Evolutionary conservation across 2,113 vertebrate species (phyloP).

Genomic region (Perognathus longimembris): DNA sequence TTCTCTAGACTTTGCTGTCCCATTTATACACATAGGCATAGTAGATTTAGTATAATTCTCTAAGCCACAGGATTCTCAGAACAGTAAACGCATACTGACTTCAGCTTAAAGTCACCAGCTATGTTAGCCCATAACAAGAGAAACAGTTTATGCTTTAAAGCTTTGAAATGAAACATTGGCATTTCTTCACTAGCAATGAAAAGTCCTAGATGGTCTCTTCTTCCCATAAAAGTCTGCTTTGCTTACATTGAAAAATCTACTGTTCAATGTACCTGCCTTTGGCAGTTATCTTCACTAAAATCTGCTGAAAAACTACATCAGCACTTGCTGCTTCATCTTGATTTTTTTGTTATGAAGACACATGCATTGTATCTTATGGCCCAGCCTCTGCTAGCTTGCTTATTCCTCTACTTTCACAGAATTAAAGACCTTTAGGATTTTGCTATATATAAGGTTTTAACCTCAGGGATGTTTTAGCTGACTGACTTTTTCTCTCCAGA

Average conservation of each 20-base stretch:
- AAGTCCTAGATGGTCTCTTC: background rate
- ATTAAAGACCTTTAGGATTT: background rate
- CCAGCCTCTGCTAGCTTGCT: background rate
- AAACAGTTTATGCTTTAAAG: background rate
- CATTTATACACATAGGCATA: background rate
- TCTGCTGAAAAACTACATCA: too few relatives aligned
- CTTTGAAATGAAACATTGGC: background rate
- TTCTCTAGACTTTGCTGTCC: conserved; percentile 16
- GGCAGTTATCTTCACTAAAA: background rate
- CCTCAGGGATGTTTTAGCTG: background rate
- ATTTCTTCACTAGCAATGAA: background rate
- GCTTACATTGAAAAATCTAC: background rate
- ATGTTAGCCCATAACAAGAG: background rate
- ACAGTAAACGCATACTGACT: background rate
- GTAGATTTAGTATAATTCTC: conserved; percentile 16
- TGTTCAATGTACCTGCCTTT: background rate
- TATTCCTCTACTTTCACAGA: background rate
- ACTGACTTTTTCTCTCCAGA: background rate
- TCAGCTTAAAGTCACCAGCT: background rate
- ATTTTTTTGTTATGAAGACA: background rate
- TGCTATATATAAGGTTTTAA: background rate
- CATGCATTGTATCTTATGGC: background rate
- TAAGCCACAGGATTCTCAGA: background rate
- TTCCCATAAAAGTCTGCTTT: too few relatives aligned
- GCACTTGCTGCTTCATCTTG: background rate